Percentiles rank a stretch among this genome's conserved stretches.
phyloP scores from a whole-genome alignment of 2,888 invertebrate species.

The Epinotia brunnichana region DNA sequence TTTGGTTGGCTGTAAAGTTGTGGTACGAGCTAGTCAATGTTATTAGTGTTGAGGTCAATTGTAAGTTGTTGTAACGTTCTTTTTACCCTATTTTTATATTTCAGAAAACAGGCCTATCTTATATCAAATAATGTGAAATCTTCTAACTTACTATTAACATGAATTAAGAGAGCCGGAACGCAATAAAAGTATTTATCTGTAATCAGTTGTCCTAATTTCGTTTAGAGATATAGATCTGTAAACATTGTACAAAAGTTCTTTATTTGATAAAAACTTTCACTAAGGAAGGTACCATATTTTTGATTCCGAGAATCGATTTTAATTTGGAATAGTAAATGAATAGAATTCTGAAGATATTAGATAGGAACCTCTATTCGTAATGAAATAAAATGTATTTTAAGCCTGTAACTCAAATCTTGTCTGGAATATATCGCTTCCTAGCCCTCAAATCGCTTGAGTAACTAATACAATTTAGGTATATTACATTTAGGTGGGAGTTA shows the following conservation, averaged over 20 bases:
- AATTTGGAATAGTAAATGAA: not conserved
- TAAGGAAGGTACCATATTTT: not conserved
- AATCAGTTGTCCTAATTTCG: not conserved
- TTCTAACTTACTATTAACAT: not conserved
- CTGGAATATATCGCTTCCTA: too few species aligned
- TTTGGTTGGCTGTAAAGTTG: slow-evolving; percentile 5
- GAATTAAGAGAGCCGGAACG: not conserved
- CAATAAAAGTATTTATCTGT: not conserved
- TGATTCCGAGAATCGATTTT: not conserved
- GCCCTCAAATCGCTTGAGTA: too few species aligned
- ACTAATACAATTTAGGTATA: too few species aligned
- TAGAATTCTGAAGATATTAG: not conserved
- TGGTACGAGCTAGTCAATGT: slow-evolving; percentile 4
- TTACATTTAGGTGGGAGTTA: too few species aligned
- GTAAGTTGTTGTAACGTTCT: too few species aligned
- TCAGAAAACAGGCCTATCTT: too few species aligned
- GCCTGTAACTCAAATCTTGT: too few species aligned
- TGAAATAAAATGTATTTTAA: too few species aligned
- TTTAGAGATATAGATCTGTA: slow-evolving; percentile 21
- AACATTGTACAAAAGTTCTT: slow-evolving; percentile 26
- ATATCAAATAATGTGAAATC: too few species aligned
- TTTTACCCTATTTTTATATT: too few species aligned
- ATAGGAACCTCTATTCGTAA: not conserved
- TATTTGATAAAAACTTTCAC: slow-evolving; percentile 32
- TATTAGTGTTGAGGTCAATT: not conserved